Evolutionary conservation across 2,113 vertebrate genomes (phyloP), one percentile per base, ranked within the genome.

Genomic region (Irena cyanogastra): DNA sequence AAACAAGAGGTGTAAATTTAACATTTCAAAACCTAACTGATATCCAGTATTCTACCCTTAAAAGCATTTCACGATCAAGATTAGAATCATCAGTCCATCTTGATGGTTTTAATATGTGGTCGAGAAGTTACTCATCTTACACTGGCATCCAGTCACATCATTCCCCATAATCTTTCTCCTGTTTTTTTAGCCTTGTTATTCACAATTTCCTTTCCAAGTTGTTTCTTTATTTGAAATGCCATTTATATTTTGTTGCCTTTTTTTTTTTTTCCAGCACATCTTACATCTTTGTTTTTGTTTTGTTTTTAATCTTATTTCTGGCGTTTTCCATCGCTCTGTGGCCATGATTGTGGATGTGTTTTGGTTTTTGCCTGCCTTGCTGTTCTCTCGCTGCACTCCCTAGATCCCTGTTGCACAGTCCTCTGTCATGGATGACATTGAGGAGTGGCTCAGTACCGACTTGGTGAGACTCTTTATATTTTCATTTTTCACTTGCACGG

Each of bases 401-500:
- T 98, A 99, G 99, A 98, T 98, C 96, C 98, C 98, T 65, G 98
- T 98, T 97, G 97, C 97, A 91, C 99, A 99, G 98, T 98, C 99
- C 98, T 99, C 99, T 98, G 98, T 99, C 98, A 99, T 99, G 99
- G 99, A 99, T 98, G 99, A 99, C 98, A 99, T 99, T 98, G 99
- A 99, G 99, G 98, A 99, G 97, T 99, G 99, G 99, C 99, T 99
- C 97, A 98, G 99, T 98, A 99, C 99, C 82, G 99, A 99, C 97
- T 98, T 99, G 99, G 99, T 99, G 99, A 99, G 99, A 99, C 97
- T 98, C 98, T 95, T 97, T 98, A 91, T 96, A 83, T 96, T 95
- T 96, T 78, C 93, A 45, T 87, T 91, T 95, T 90, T 74, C 95
- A 86, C 70, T 95, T 60, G 81, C 86, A 77, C 0, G 4, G 63